phyloP scores from a whole-genome alignment of 2,113 vertebrate species.

The Corythoichthys haematopterus region DNA sequence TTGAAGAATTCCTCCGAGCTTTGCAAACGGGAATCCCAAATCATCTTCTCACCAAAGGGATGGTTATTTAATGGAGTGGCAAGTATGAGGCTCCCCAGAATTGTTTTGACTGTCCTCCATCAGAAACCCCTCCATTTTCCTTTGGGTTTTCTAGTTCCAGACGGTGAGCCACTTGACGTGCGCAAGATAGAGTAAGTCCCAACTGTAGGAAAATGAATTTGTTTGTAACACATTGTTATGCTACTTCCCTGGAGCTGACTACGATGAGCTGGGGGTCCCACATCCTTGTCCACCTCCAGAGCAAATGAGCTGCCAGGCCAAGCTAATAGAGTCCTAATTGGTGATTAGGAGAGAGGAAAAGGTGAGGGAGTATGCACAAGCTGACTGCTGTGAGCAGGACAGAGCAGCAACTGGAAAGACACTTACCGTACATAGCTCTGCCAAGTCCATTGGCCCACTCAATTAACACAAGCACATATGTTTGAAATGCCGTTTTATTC shows the following conservation, averaged over 20 bases:
- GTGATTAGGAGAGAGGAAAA: constrained; percentile 86
- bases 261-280: constrained; percentile 79
- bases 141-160: constrained; percentile 28
- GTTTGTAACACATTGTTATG: constrained; percentile 43
- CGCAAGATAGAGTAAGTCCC: background rate
- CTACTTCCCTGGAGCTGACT: constrained; percentile 78
- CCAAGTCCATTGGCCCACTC: background rate
- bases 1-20: constrained; percentile 93
- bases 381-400: constrained; percentile 43
- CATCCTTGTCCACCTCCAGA: constrained; percentile 77
- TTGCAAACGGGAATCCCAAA: constrained; percentile 85
- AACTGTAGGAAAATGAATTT: constrained; percentile 48
- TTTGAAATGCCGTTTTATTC: background rate
- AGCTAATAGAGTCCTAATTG: constrained; percentile 99
- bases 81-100: constrained; percentile 84
- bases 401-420: constrained; percentile 24
- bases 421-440: background rate
- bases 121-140: constrained; percentile 67
- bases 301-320: constrained; percentile 93
- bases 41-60: constrained; percentile 83
- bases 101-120: constrained; percentile 52
- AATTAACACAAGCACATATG: background rate
- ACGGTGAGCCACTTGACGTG: background rate
- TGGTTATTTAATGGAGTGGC: constrained; percentile 97
- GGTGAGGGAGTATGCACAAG: constrained; percentile 62